A percentile compares a stretch with the other conserved stretches of the same genome.
These are phyloP conservation scores for Condylura cristata DNA, from an alignment of 2,113 vertebrate species.

Conservation along the genomic window DNA sequence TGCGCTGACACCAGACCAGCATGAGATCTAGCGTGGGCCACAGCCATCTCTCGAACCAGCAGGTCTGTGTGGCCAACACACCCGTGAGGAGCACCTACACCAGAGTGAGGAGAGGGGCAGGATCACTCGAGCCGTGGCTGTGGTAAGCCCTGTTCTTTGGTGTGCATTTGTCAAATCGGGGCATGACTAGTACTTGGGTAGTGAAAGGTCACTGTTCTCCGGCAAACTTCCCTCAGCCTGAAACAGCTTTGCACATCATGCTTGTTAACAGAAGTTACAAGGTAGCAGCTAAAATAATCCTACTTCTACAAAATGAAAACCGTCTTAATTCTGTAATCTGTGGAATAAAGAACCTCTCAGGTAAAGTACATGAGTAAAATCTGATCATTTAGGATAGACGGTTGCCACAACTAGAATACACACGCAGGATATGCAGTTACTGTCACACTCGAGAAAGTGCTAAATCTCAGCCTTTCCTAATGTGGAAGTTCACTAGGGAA, in stretches of 20 bases:
- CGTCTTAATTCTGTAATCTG: not conserved
- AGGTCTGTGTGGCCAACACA: not conserved
- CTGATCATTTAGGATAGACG: not conserved
- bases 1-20: conserved; percentile 43
- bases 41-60: not conserved
- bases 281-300: not conserved
- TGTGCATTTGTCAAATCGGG: not conserved
- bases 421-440: not conserved
- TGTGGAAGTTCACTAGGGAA: not conserved
- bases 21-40: not conserved
- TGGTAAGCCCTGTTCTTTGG: not conserved
- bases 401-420: not conserved
- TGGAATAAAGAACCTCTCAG: not conserved
- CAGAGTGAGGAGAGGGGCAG: not conserved
- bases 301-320: not conserved
- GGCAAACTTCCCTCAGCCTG: not conserved
- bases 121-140: not conserved
- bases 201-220: not conserved
- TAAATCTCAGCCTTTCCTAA: conserved; percentile 8
- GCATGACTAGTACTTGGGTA: not conserved
- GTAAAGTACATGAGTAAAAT: not conserved
- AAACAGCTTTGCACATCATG: conserved; percentile 1
- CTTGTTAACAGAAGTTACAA: not conserved
- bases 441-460: not conserved
- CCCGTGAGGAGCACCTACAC: not conserved